Base-by-base conservation (phyloP, 2,113 vertebrate species). In the Fregetta grallaria region DNA sequence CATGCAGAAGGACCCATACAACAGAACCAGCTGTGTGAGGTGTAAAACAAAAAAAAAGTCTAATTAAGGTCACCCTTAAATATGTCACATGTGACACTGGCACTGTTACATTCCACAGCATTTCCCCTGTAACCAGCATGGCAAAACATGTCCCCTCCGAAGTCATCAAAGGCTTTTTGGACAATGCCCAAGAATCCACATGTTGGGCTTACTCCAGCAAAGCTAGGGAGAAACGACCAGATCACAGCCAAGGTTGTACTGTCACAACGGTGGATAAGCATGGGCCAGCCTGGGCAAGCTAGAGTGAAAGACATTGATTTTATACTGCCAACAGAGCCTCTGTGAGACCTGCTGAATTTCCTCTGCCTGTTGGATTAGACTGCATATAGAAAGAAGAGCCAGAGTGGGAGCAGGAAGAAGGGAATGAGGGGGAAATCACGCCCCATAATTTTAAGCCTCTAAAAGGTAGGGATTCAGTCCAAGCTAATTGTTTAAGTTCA, bases 401-500 rank as follows among this genome's bases (percentile, higher is more conserved):
- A 95, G 77, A 89, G 82, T 65, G 36, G 89, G 66, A 96, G 71
- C 70, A 91, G 15, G 58, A 77, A 79, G 74, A 68, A 75, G 61
- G 75, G 53, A 91, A 94, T 1, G 42, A 90, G 40, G 53, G 70
- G 85, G 74, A 92, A 96, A 90, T 94, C 87, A 93, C 9, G 1
- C 49, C 71, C 62, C 77, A n/a, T 93, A 94, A 96, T 88, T 96
- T 95, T 91, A 90, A 97, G 53, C 61, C 27, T 85, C 66, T 45
- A 95, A 75, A 91, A 97, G 36, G 77, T 10, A 93, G 73, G 77
- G 78, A 91, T 76, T 92, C 32, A 26, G 67, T 75, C 90, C 94
- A 95, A 91, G 55, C 62, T 82, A 93, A 93, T 82, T 94, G 84
- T 85, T 96, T 79, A 88, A 91, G 12, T 91, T 96, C 61, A 53